phyloP scores from a whole-genome alignment of 2,888 invertebrate species.

The Hybos culiciformis region DNA sequence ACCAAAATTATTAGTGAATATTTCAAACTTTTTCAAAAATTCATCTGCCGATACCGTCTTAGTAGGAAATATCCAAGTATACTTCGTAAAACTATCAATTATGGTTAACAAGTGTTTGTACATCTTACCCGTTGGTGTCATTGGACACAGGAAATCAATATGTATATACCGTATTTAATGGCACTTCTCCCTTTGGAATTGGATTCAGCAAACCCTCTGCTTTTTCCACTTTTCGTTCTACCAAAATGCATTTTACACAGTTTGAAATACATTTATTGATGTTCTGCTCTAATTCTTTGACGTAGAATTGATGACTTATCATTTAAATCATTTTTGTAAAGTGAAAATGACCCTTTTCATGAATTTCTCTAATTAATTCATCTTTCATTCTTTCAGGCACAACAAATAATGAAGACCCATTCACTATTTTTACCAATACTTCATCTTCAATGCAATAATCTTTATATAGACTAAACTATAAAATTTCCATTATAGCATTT shows the following conservation, averaged over 20 bases:
- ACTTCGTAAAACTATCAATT: conserved; percentile 23
- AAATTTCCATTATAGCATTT: conserved; percentile 2
- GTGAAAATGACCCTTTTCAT: conserved; percentile 14
- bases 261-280: conserved; percentile 7
- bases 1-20: conserved; percentile 22
- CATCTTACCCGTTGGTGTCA: conserved; percentile 10
- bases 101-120: conserved; percentile 24
- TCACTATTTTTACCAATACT: background rate
- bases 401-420: conserved; percentile 10
- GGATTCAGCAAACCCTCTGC: conserved; percentile 24
- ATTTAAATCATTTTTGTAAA: conserved; percentile 9
- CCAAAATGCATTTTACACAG: conserved; percentile 11
- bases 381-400: conserved; percentile 13
- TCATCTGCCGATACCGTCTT: conserved; percentile 15
- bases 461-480: background rate
- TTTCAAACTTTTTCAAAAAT: conserved; percentile 18
- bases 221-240: conserved; percentile 15
- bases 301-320: conserved; percentile 7
- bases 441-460: background rate
- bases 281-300: conserved; percentile 3
- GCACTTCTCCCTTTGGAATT: conserved; percentile 21
- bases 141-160: conserved; percentile 25
- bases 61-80: conserved; percentile 5
- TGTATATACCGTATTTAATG: conserved; percentile 12
- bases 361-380: conserved; percentile 11